These are phyloP conservation scores for Mesochorus sp. DNA, from an alignment of 2,888 invertebrate species.

Conservation along the genomic window DNA sequence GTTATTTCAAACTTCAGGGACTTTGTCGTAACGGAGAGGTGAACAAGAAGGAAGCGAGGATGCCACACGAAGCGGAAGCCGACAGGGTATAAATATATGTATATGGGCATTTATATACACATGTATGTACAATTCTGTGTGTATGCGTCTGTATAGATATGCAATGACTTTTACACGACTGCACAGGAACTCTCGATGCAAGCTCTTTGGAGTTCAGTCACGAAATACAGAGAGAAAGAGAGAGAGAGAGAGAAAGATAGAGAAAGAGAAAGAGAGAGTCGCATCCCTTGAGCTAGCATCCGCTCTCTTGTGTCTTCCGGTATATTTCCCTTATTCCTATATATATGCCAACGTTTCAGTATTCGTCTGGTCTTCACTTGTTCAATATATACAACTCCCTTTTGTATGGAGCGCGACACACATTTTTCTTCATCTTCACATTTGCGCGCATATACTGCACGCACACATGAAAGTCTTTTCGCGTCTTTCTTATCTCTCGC, in stretches of 20 bases:
- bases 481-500: slow-evolving; percentile 2
- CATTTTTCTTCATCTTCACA: slow-evolving; percentile 8
- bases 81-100: slow-evolving; percentile 15
- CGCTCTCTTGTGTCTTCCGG: slow-evolving; percentile 69
- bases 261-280: too few species aligned
- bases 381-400: slow-evolving; percentile 5
- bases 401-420: not conserved
- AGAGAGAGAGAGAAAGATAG: too few species aligned
- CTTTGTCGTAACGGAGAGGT: slow-evolving; percentile 49
- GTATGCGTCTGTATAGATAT: slow-evolving; percentile 1
- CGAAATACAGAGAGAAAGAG: slow-evolving; percentile 72
- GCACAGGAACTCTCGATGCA: slow-evolving; percentile 21
- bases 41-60: slow-evolving; percentile 42
- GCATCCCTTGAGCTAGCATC: slow-evolving; percentile 61
- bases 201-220: slow-evolving; percentile 57
- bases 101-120: not conserved
- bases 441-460: not conserved
- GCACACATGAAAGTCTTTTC: slow-evolving; percentile 6
- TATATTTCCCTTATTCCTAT: slow-evolving; percentile 39
- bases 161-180: slow-evolving; percentile 21
- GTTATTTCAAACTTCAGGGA: slow-evolving; percentile 76
- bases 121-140: too few species aligned
- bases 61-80: not conserved
- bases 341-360: slow-evolving; percentile 20
- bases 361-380: not conserved